These are phyloP conservation scores for Ondatra zibethicus DNA, from an alignment of 2,113 vertebrate genomes.

Conservation along the genomic window DNA sequence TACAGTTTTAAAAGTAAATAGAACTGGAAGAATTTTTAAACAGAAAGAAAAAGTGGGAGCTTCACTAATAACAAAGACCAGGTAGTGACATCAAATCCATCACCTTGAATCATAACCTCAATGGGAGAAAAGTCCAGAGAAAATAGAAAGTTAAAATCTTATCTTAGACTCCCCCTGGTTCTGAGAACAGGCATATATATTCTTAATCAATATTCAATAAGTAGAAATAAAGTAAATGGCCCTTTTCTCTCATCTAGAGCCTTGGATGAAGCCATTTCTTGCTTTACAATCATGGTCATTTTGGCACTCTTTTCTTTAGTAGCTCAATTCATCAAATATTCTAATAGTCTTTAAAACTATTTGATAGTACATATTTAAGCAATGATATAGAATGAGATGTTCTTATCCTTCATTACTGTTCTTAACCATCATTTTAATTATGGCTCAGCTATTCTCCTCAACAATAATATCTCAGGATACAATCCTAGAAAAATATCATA, in stretches of 20 bases:
- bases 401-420: slow-evolving; percentile 39
- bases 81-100: background rate
- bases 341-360: background rate
- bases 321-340: background rate
- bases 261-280: background rate
- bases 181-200: background rate
- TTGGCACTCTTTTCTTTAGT: background rate
- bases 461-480: slow-evolving; percentile 58
- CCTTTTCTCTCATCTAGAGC: background rate
- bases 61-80: background rate
- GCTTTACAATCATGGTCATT: background rate
- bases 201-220: slow-evolving; percentile 41
- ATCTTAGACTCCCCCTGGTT: background rate
- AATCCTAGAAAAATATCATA: slow-evolving; percentile 66
- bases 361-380: slow-evolving; percentile 37
- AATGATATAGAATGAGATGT: slow-evolving; percentile 29
- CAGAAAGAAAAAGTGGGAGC: background rate
- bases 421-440: slow-evolving; percentile 60
- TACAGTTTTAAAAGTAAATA: slow-evolving; percentile 30
- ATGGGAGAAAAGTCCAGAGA: background rate
- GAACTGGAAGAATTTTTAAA: background rate
- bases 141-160: slow-evolving; percentile 44
- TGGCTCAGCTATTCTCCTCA: slow-evolving; percentile 50
- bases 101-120: background rate
- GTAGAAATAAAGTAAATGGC: slow-evolving; percentile 53